Conservation (phyloP, 2,113 vertebrate genomes). For the Agapornis roseicollis region DNA sequence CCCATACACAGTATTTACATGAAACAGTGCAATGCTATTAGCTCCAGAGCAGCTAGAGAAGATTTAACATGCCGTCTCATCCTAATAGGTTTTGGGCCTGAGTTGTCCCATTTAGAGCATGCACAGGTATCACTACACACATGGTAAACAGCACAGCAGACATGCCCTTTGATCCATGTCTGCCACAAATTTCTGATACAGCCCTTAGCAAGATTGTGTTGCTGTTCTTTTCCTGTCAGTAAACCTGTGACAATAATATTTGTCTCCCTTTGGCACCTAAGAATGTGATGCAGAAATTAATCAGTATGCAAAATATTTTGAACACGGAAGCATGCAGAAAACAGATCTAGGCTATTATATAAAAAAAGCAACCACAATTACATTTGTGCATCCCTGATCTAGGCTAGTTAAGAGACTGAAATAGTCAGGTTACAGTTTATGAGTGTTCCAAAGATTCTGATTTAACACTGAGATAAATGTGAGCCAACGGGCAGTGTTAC, state of each 20-base stretch:
- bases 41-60: background rate
- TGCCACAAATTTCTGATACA: background rate
- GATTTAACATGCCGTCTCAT: background rate
- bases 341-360: background rate
- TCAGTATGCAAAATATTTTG: background rate
- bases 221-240: background rate
- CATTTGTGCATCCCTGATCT: background rate
- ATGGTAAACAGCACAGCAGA: background rate
- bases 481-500: background rate
- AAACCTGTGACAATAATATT: background rate
- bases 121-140: background rate
- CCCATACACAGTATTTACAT: background rate
- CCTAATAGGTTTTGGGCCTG: background rate
- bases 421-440: background rate
- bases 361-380: background rate
- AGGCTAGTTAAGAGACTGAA: background rate
- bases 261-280: background rate
- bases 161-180: background rate
- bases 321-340: background rate
- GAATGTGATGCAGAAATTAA: background rate
- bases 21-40: background rate
- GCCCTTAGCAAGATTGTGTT: background rate
- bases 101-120: background rate
- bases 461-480: background rate
- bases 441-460: background rate